Percentiles rank a stretch among this genome's conserved stretches.
Evolutionary conservation across 2,113 vertebrate species (phyloP).

Genomic region (Hoplias malabaricus): DNA sequence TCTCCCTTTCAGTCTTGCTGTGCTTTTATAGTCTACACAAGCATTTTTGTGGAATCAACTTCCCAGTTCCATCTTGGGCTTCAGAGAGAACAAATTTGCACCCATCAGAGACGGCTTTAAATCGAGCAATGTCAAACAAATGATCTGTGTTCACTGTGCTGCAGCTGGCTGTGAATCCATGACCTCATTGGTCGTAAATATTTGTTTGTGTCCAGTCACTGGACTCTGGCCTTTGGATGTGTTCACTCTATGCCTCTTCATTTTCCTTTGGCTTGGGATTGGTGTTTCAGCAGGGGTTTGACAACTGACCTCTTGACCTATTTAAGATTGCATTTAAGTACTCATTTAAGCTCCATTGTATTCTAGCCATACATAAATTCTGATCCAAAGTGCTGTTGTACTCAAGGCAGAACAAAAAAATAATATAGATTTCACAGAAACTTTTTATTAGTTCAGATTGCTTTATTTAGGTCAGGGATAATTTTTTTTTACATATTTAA

Average conservation of each 20-base stretch:
- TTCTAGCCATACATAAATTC: neutral
- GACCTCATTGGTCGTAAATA: slow-evolving; percentile 67
- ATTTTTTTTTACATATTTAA: too few relatives aligned
- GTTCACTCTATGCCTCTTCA: neutral
- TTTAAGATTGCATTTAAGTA: too few relatives aligned
- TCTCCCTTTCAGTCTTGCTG: neutral
- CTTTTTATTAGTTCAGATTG: neutral
- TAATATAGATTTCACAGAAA: neutral
- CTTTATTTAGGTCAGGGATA: neutral
- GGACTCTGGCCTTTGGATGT: slow-evolving; percentile 64
- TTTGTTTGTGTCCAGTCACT: slow-evolving; percentile 63
- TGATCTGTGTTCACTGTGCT: slow-evolving; percentile 34
- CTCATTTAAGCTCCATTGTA: neutral
- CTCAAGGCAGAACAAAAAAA: neutral
- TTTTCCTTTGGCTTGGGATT: neutral
- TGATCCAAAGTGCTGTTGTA: neutral
- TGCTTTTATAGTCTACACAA: slow-evolving; percentile 32
- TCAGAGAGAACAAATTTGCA: neutral
- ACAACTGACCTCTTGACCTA: neutral
- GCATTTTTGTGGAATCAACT: slow-evolving; percentile 16
- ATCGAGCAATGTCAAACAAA: slow-evolving; percentile 13
- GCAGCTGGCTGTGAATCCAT: slow-evolving; percentile 41
- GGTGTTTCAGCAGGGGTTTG: neutral
- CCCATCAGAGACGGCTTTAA: neutral
- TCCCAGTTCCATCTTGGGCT: neutral